Evolutionary conservation across 2,113 vertebrate genomes (phyloP), one percentile per base, ranked within the genome.

Genomic region (Chaetorhynchus papuensis): DNA sequence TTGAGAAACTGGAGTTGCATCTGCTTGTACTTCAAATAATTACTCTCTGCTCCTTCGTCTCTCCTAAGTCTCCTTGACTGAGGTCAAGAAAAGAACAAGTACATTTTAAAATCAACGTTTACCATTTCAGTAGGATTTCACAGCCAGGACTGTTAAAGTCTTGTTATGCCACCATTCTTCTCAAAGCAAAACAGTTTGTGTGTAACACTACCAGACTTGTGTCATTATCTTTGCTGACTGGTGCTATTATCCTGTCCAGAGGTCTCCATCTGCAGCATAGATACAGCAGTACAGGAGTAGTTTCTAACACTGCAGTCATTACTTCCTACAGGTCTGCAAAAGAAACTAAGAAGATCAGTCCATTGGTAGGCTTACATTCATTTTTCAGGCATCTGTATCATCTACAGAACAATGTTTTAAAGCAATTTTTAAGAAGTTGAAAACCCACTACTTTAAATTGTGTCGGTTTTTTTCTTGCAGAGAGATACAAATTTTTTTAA

Each of bases 1-100:
- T 94, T 93, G 82, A 95, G 23, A 85, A 87, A 72, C 13, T 10
- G 81, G 20, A 87, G 61, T 24, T 89, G 74, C 83, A 89, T 95
- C 72, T 89, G 69, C 90, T 82, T 59, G 39, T 66, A 77, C 66
- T 86, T 91, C 50, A 59, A 77, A 44, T 90, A 88, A 85, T 76
- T 65, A 64, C 19, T 74, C 45, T 77, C 66, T 50, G 28, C 59
- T 85, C 74, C 82, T 86, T 83, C 63, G 59, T 50, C 56, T 54
- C 63, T 91, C 70, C 50, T 11, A 63, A 52, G 27, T 65, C 84
- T 61, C 92, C 87, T 90, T 93, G 78, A 72, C 87, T 87, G 42
- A 88, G 87, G 75, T 79, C 61, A 91, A 41, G 21, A 80, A 91
- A 94, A 85, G 57, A 87, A 92, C 13, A 60, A 83, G 31, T n/a